Conservation (phyloP, 2,113 vertebrate species). For the Malurus cyaneus region DNA sequence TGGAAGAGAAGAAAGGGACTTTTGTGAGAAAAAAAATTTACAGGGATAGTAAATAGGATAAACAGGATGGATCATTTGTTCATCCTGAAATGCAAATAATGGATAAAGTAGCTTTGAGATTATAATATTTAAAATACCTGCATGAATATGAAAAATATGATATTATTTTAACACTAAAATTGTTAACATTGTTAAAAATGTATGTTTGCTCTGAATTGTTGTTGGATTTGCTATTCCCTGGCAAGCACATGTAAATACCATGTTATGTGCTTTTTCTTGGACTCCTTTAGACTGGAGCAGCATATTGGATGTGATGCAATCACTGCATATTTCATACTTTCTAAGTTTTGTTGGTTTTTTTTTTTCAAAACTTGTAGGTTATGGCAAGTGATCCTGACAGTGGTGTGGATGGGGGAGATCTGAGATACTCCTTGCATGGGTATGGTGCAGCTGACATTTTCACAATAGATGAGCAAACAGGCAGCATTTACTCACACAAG, state of each 20-base stretch:
- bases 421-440: slow-evolving; percentile 88
- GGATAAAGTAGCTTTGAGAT: background rate
- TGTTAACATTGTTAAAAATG: background rate
- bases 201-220: background rate
- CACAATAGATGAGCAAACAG: slow-evolving; percentile 85
- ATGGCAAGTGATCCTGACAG: slow-evolving; percentile 87
- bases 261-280: background rate
- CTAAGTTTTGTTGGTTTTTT: background rate
- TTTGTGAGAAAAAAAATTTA: background rate
- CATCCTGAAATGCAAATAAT: background rate
- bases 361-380: slow-evolving; percentile 74
- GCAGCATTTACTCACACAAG: slow-evolving; percentile 85
- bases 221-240: background rate
- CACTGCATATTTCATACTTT: background rate
- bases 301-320: background rate
- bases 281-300: background rate
- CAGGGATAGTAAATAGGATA: background rate
- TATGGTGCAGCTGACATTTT: slow-evolving; percentile 86
- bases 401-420: slow-evolving; percentile 75
- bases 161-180: background rate
- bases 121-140: background rate
- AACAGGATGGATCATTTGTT: background rate
- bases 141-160: background rate
- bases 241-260: background rate
- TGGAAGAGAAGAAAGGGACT: background rate